Conservation (phyloP, 2,888 invertebrate genomes). For the Chorisops tibialis region DNA sequence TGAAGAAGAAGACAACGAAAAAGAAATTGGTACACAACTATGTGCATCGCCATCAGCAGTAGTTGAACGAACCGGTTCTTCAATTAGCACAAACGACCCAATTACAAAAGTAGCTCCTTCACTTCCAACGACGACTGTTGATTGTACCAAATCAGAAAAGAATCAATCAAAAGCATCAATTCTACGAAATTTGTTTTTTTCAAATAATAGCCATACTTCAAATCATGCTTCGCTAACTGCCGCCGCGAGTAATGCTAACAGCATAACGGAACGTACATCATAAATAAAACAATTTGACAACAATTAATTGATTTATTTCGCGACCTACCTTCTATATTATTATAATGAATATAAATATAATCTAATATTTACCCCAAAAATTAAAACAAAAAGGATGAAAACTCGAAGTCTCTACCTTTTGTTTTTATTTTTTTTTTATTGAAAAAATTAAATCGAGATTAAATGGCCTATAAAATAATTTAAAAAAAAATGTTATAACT, state of each 20-base stretch:
- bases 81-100: not conserved
- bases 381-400: not conserved
- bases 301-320: not conserved
- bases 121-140: slow-evolving; percentile 9
- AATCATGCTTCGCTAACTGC: not conserved
- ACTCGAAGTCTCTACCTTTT: not conserved
- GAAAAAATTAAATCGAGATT: slow-evolving; percentile 17
- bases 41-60: not conserved
- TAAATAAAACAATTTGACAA: not conserved
- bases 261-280: slow-evolving; percentile 5
- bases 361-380: slow-evolving; percentile 9
- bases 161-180: slow-evolving; percentile 39
- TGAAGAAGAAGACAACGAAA: slow-evolving; percentile 35
- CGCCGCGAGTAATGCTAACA: not conserved
- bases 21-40: not conserved
- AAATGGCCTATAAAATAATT: slow-evolving; percentile 24
- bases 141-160: slow-evolving; percentile 26
- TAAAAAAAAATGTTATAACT: slow-evolving; percentile 17
- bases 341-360: not conserved
- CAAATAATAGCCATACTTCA: slow-evolving; percentile 3
- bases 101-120: slow-evolving; percentile 2
- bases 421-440: slow-evolving; percentile 11
- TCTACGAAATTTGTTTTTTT: slow-evolving; percentile 37
- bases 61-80: not conserved
- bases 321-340: not conserved